Conservation (phyloP, 2,113 vertebrate genomes). For the Oreochromis aureus region DNA sequence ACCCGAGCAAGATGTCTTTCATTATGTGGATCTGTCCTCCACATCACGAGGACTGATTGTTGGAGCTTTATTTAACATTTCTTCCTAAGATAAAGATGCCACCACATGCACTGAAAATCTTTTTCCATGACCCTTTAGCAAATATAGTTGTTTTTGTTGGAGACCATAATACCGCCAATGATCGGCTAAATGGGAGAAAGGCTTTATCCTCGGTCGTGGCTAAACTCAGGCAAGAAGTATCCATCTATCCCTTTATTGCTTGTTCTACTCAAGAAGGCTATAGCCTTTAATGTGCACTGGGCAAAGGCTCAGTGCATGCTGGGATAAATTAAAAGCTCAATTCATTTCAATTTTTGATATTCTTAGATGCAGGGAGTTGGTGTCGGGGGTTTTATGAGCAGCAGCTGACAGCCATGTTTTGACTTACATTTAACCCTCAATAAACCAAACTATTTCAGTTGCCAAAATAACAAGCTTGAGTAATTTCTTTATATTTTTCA, state of each 20-base stretch:
- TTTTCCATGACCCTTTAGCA: not conserved
- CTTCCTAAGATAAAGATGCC: not conserved
- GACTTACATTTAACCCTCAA: not conserved
- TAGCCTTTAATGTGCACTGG: not conserved
- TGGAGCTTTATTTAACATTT: not conserved
- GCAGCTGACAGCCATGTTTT: not conserved
- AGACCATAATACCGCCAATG: not conserved
- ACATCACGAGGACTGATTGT: not conserved
- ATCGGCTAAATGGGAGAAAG: not conserved
- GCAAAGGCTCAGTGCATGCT: not conserved
- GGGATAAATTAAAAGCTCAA: not conserved
- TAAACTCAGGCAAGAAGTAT: not conserved
- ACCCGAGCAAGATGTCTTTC: constrained; percentile 29
- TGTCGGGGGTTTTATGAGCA: not conserved
- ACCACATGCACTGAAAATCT: not conserved
- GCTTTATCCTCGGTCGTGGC: not conserved
- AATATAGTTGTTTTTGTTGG: not conserved
- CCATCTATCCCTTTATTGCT: not conserved
- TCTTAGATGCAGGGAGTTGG: not conserved
- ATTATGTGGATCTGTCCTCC: constrained; percentile 8
- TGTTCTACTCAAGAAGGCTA: not conserved
- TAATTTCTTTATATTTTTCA: not conserved
- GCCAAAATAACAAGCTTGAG: not conserved
- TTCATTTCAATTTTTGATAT: not conserved
- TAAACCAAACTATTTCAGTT: not conserved